A percentile compares a stretch with the other conserved stretches of the same genome.
phyloP scores from a whole-genome alignment of 2,888 invertebrate genomes.

The Lysandra coridon region DNA sequence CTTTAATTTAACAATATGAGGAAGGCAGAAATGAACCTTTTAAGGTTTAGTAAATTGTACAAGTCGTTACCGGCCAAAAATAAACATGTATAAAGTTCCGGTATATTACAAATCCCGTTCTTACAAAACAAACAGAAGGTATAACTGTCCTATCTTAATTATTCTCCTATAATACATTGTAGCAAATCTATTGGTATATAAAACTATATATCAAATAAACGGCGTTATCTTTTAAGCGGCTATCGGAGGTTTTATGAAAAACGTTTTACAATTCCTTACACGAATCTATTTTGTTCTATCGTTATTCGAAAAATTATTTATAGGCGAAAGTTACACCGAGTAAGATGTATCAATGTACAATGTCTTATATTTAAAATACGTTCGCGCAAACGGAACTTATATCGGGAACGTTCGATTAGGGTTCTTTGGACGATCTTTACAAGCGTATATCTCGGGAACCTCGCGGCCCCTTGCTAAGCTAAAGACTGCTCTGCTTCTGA shows the following conservation, averaged over 20 bases:
- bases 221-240: conserved; percentile 39
- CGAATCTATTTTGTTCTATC: conserved; percentile 45
- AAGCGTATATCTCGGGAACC: conserved; percentile 78
- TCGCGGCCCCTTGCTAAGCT: conserved; percentile 61
- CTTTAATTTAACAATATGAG: not conserved
- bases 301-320: conserved; percentile 45
- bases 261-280: conserved; percentile 44
- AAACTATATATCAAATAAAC: conserved; percentile 42
- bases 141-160: conserved; percentile 40
- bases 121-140: conserved; percentile 41
- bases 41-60: conserved; percentile 28
- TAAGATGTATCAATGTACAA: conserved; percentile 42
- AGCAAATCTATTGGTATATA: conserved; percentile 44
- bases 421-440: conserved; percentile 71
- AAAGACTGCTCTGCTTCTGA: conserved; percentile 45
- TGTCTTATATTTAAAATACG: conserved; percentile 40
- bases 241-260: conserved; percentile 41
- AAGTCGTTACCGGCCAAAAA: conserved; percentile 30
- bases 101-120: conserved; percentile 44
- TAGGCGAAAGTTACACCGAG: conserved; percentile 46
- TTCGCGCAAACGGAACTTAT: conserved; percentile 42
- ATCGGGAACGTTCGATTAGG: conserved; percentile 40
- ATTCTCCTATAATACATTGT: conserved; percentile 42
- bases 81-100: conserved; percentile 36
- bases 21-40: not conserved